phyloP scores from a whole-genome alignment of 2,797 vertebrate genomes.

The Syngnathus acus region DNA sequence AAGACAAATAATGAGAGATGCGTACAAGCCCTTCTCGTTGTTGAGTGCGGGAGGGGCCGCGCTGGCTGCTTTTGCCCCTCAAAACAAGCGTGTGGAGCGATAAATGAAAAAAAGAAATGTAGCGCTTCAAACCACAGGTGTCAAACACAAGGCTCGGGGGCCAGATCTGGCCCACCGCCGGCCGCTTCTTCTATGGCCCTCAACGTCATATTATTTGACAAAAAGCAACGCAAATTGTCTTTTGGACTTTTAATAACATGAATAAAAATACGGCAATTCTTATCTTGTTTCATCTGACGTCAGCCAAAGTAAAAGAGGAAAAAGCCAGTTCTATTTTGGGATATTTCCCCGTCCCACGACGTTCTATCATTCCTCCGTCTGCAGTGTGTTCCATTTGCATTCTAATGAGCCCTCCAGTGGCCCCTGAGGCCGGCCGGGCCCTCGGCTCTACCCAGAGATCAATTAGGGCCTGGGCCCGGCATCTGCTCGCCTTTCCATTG shows the following conservation, averaged over 20 bases:
- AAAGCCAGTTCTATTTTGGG: not conserved
- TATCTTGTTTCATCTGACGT: not conserved
- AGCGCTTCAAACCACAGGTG: too few species aligned
- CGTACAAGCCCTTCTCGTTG: conserved; percentile 38
- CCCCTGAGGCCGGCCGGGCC: conserved; percentile 66
- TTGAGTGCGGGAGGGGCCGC: conserved; percentile 6
- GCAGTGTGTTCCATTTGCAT: conserved; percentile 70
- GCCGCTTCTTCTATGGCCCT: too few species aligned
- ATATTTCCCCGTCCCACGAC: conserved; percentile 28
- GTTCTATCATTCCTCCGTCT: conserved; percentile 37
- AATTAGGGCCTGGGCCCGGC: conserved; percentile 65
- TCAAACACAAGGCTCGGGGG: too few species aligned
- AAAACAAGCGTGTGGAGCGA: not conserved
- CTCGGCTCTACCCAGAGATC: conserved; percentile 73
- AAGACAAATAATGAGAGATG: conserved; percentile 59
- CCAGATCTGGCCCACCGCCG: too few species aligned
- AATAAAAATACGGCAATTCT: too few species aligned
- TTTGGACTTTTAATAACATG: too few species aligned
- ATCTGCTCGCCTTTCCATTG: conserved; percentile 54
- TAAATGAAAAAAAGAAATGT: not conserved
- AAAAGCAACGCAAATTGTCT: too few species aligned
- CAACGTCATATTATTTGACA: too few species aligned
- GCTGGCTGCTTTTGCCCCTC: conserved; percentile 11
- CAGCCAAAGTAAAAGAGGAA: not conserved
- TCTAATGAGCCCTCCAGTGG: conserved; percentile 71